Percentiles rank a stretch among this genome's conserved stretches.
These are phyloP conservation scores for Gallinago stenura DNA, from an alignment of 2,797 vertebrate species.

Conservation along the genomic window DNA sequence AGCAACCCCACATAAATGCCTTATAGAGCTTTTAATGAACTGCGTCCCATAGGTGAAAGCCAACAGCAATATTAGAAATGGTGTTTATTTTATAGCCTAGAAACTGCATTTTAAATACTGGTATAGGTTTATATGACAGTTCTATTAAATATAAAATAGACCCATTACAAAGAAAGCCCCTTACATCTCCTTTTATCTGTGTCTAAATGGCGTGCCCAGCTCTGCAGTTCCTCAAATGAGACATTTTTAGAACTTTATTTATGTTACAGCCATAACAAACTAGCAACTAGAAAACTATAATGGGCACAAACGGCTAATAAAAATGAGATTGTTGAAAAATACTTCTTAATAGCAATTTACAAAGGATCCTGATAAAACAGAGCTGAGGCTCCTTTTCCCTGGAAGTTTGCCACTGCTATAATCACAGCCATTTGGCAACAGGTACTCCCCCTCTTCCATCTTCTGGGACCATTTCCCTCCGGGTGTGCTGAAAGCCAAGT, in stretches of 20 bases:
- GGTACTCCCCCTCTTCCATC: slow-evolving; percentile 63
- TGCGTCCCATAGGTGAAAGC: slow-evolving; percentile 73
- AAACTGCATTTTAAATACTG: slow-evolving; percentile 85
- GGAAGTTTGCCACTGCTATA: slow-evolving; percentile 71
- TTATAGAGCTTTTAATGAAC: slow-evolving; percentile 71
- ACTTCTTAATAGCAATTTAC: slow-evolving; percentile 82
- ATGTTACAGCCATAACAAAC: slow-evolving; percentile 86
- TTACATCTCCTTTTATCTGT: slow-evolving; percentile 81
- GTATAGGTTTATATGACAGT: slow-evolving; percentile 83
- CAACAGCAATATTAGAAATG: slow-evolving; percentile 80
- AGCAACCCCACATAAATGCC: slow-evolving; percentile 34
- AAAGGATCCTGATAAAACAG: slow-evolving; percentile 78
- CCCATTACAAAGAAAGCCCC: slow-evolving; percentile 81
- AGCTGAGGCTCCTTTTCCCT: slow-evolving; percentile 65
- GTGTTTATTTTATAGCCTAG: slow-evolving; percentile 89
- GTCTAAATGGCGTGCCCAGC: slow-evolving; percentile 79
- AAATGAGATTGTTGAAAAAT: slow-evolving; percentile 85
- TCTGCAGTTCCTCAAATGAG: slow-evolving; percentile 84
- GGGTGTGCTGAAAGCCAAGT: slow-evolving; percentile 45
- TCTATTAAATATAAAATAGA: slow-evolving; percentile 87
- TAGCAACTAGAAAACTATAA: slow-evolving; percentile 86
- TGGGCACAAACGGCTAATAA: slow-evolving; percentile 86
- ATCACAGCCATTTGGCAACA: slow-evolving; percentile 71
- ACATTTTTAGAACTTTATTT: slow-evolving; percentile 88
- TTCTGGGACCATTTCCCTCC: slow-evolving; percentile 39